Percentiles rank a stretch among this genome's conserved stretches.
Conservation (phyloP, 1,140 invertebrate genomes). For the Popillia japonica region DNA sequence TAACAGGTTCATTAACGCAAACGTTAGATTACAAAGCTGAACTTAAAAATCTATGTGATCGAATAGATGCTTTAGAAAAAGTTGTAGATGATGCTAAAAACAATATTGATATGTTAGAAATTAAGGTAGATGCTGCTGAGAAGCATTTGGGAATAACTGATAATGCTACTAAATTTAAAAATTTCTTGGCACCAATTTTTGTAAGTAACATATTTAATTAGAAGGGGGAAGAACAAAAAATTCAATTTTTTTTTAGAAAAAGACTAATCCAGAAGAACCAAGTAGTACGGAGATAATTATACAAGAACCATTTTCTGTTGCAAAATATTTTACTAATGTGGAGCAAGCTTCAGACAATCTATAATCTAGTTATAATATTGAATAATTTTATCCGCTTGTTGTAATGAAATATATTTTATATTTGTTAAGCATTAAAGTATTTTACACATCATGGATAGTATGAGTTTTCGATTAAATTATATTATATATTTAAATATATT, state of each 20-base stretch:
- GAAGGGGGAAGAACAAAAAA: too few species aligned
- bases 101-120: conserved; percentile 55
- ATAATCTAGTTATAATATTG: not conserved
- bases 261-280: not conserved
- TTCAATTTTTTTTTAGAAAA: conserved; percentile 35
- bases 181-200: conserved; percentile 57
- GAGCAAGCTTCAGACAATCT: not conserved
- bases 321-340: conserved; percentile 45
- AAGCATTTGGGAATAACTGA: conserved; percentile 53
- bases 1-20: conserved; percentile 53
- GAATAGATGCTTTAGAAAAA: conserved; percentile 56
- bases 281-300: not conserved
- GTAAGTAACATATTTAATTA: conserved; percentile 48
- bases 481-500: too few species aligned
- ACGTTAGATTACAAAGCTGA: conserved; percentile 50
- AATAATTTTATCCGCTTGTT: not conserved
- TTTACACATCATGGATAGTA: not conserved
- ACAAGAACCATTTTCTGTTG: conserved; percentile 45
- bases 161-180: conserved; percentile 50
- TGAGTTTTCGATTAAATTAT: too few species aligned
- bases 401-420: not conserved
- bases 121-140: conserved; percentile 55
- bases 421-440: not conserved
- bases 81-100: conserved; percentile 54
- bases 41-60: conserved; percentile 51